Conservation (phyloP, 1,140 invertebrate species). For the Cotesia chilonis region DNA sequence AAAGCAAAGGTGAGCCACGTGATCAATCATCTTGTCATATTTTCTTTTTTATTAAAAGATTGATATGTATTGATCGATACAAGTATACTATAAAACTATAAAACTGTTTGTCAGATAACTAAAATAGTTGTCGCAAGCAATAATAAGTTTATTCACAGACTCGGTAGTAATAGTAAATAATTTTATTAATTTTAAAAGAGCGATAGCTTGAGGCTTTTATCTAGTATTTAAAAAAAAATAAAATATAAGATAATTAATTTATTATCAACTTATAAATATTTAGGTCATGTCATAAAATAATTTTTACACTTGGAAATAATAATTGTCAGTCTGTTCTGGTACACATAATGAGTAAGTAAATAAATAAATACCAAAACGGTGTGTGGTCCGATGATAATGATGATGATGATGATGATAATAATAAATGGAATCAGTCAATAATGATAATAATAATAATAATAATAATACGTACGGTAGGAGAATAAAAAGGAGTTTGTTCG, state of each 20-base stretch:
- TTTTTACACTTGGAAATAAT: too few species aligned
- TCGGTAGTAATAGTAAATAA: too few species aligned
- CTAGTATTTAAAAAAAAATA: too few species aligned
- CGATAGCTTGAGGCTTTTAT: too few species aligned
- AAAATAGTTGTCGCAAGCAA: not conserved
- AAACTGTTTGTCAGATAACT: conserved; percentile 8
- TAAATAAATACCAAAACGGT: too few species aligned
- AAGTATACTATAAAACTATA: conserved; percentile 7
- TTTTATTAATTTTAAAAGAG: too few species aligned
- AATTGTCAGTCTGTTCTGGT: too few species aligned
- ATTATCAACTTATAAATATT: too few species aligned
- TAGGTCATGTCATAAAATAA: too few species aligned
- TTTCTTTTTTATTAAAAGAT: conserved; percentile 6
- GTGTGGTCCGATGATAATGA: not conserved
- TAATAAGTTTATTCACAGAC: too few species aligned
- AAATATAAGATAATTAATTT: too few species aligned
- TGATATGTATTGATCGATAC: conserved; percentile 3
- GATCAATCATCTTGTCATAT: conserved; percentile 20
- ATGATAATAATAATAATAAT: not conserved
- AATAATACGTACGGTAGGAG: conserved; percentile 76
- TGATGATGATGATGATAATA: not conserved
- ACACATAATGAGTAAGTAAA: too few species aligned
- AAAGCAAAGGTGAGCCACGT: conserved; percentile 1
- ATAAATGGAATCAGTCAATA: not conserved
- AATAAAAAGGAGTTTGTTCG: conserved; percentile 84